phyloP scores from a whole-genome alignment of 2,888 invertebrate species.

The Euclidia mi region DNA sequence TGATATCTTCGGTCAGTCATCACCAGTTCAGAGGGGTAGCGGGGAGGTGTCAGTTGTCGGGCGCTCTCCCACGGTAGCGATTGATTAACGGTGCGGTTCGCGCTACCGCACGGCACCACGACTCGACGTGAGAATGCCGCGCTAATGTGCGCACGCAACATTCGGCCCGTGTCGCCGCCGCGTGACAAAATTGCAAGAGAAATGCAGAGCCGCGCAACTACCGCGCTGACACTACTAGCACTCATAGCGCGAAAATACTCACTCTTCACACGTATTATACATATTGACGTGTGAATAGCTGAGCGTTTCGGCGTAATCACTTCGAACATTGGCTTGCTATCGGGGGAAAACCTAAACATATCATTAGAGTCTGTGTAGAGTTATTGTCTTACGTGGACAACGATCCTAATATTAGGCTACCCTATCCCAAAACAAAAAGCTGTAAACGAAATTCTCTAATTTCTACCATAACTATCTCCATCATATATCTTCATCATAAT shows the following conservation, averaged over 20 bases:
- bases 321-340: too few relatives aligned
- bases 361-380: too few relatives aligned
- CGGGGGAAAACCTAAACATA: too few relatives aligned
- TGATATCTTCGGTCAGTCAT: not conserved
- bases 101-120: constrained; percentile 55
- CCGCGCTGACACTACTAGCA: constrained; percentile 10
- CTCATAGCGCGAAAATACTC: not conserved
- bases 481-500: too few relatives aligned
- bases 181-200: constrained; percentile 72
- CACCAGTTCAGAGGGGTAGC: constrained; percentile 45
- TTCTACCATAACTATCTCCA: too few relatives aligned
- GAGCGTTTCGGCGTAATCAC: too few relatives aligned
- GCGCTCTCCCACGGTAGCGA: constrained; percentile 75
- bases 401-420: too few relatives aligned
- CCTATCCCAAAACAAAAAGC: too few relatives aligned
- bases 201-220: constrained; percentile 19
- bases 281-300: too few relatives aligned
- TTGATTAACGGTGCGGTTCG: constrained; percentile 79
- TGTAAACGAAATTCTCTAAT: too few relatives aligned
- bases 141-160: constrained; percentile 67
- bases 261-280: not conserved
- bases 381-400: too few relatives aligned
- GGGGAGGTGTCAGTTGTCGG: constrained; percentile 43
- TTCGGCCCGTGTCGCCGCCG: constrained; percentile 69
- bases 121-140: constrained; percentile 71